Evolutionary conservation across 1,140 invertebrate species (phyloP), one percentile per base, ranked within the genome.

Genomic region (Antheraea pernyi): DNA sequence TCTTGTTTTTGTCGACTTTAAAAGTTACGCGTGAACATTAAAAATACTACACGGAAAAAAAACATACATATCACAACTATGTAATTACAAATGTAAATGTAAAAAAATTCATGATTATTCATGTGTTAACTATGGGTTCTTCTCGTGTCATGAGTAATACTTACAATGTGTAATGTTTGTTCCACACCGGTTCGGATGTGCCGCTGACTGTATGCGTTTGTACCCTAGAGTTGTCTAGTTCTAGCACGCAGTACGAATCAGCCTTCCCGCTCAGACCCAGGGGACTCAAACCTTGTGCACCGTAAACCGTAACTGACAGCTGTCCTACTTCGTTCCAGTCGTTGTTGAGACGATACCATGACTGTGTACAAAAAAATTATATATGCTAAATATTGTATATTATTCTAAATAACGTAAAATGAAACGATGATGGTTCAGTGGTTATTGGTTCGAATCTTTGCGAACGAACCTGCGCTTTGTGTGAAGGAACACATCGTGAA

Each of bases 121-220:
- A 42, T 42, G 46, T 53, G 6, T 53, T 16, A 53, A 10, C 39
- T 42, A 4, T 42, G 8, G 11, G 7, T 42, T 42, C n/a, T 42
- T 42, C 39, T 10, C 11, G 11, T 0, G 39, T 42, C 39, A 4
- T 42, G 11, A 53, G 16, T 53, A 16, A 65, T 67, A 85, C 86
- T 89, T 78, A 91, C 89, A 91, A 91, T 16, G 79, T 82, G 60
- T 84, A 91, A 36, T 72, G 91, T 65, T 91, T 90, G 53, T 86
- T 87, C 88, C 89, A 91, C 22, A 70, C 81, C n/a, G 88, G 89
- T 13, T 91, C 88, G 0, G 78, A 71, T 0, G 81, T 80, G 9
- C 79, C 83, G 1, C 73, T 73, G 0, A 86, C 81, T 0, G 80
- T 81, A 62, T 91, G 86, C 0, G 89, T 91, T 63, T 89, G 85